Conservation (phyloP, 2,113 vertebrate species). For the Baryphthengus martii region DNA sequence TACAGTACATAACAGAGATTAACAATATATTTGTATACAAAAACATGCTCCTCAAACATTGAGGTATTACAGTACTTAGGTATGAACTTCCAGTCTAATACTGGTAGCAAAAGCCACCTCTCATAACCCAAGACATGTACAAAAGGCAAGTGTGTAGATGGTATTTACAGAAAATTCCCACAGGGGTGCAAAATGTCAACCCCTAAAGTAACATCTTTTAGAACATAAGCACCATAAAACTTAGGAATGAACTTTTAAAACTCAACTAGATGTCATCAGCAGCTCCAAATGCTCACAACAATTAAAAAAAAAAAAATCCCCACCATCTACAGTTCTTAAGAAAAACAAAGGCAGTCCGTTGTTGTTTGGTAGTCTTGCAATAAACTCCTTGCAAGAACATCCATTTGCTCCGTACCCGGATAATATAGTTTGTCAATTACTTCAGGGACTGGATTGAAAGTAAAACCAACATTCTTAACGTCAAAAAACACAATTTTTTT, state of each 20-base stretch:
- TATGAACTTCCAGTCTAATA: constrained; percentile 98
- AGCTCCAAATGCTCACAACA: constrained; percentile 73
- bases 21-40: constrained; percentile 98
- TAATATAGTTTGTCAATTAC: constrained; percentile 45
- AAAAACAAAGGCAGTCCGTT: constrained; percentile 56
- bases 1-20: constrained; percentile 92
- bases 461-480: constrained; percentile 99
- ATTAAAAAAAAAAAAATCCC: constrained; percentile 44
- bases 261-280: constrained; percentile 75
- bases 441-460: constrained; percentile 87
- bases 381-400: constrained; percentile 61
- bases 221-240: constrained; percentile 91
- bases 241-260: constrained; percentile 77
- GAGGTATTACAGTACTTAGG: constrained; percentile 99
- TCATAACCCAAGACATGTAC: constrained; percentile 86
- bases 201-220: constrained; percentile 86
- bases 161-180: constrained; percentile 94
- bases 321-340: constrained; percentile 62
- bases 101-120: constrained; percentile 90
- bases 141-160: constrained; percentile 93
- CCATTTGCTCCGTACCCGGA: constrained; percentile 67
- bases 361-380: constrained; percentile 60
- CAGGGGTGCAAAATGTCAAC: constrained; percentile 77
- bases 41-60: constrained; percentile 94
- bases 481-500: constrained; percentile 84